Percentiles rank a stretch among this genome's conserved stretches.
Evolutionary conservation across 2,888 invertebrate species (phyloP).

Genomic region (Caradrina clavipalpis): DNA sequence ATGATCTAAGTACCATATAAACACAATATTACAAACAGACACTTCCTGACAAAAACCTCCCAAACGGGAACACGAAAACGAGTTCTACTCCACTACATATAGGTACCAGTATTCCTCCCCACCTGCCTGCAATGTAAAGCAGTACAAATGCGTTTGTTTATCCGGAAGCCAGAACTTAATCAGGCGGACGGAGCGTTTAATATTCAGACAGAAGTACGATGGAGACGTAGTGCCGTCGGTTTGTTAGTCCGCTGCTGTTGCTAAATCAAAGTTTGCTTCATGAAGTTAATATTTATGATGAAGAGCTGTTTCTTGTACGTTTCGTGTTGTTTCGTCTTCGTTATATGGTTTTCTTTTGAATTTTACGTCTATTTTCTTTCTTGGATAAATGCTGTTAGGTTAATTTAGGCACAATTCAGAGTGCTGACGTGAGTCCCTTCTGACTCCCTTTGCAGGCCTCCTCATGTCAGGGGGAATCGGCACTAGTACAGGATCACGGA

Average conservation of each 20-base stretch:
- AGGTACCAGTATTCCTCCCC: not conserved
- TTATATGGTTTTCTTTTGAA: not conserved
- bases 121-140: slow-evolving; percentile 14
- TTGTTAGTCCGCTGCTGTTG: slow-evolving; percentile 33
- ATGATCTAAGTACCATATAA: too few relatives aligned
- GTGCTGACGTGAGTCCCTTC: too few relatives aligned
- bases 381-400: not conserved
- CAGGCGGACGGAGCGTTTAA: slow-evolving; percentile 53
- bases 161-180: slow-evolving; percentile 51
- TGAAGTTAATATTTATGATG: slow-evolving; percentile 34
- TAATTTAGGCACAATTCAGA: too few relatives aligned
- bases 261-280: slow-evolving; percentile 30
- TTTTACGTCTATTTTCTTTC: not conserved
- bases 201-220: slow-evolving; percentile 59
- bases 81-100: not conserved
- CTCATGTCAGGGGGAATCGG: too few relatives aligned
- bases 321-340: slow-evolving; percentile 5
- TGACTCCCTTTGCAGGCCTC: too few relatives aligned
- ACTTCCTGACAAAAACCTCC: too few relatives aligned
- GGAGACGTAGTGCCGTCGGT: slow-evolving; percentile 54
- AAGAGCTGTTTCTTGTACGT: slow-evolving; percentile 16
- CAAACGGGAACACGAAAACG: too few relatives aligned
- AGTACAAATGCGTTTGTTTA: slow-evolving; percentile 35
- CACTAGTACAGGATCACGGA: too few relatives aligned
- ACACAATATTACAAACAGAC: too few relatives aligned